Base-by-base conservation (phyloP, 2,888 invertebrate genomes). In the Spisula solida region DNA sequence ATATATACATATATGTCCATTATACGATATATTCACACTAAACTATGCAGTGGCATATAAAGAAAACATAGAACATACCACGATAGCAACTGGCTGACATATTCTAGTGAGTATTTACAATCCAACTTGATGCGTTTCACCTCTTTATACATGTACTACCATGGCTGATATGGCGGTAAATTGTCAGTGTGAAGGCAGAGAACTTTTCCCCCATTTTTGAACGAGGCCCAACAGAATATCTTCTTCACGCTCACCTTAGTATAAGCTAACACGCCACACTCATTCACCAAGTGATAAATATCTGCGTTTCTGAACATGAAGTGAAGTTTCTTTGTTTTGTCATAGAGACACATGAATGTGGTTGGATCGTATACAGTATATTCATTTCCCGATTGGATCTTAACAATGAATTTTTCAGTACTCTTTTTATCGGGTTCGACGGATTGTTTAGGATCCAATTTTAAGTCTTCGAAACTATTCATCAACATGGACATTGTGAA, bases 171-270 rank as follows among this genome's bases (percentile, higher is more conserved):
- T 18, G 90, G 86, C 8, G 86, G 87, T 20, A 90, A 56, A 31
- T 51, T 86, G 31, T 88, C 86, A 10, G 86, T 86, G 55, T 81
- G 56, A 18, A 90, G 56, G 14, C 82, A 75, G 4, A 90, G 51
- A 55, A 78, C n/a, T 51, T 47, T n/a, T 0, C 90, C 88, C 1
- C 20, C 29, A 56, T 82, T 31, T n/a, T 84, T 79, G 78, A 84
- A 90, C 4, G 86, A 88, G 29, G 90, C 90, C 88, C 88, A 90
- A 55, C 90, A 90, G 29, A 80, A 90, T 51, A 88, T 88, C 80
- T 90, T 88, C 81, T 90, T 90, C 18, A 88, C 85, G 41, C 82
- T 75, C 4, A 82, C 31, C 75, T 29, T 80, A 0, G 34, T 29
- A 25, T 34, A 78, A 48, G 78, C 70, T 12, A 90, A 41, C 18